Percentiles rank a stretch among this genome's conserved stretches.
These are phyloP conservation scores for Yponomeuta sedellus DNA, from an alignment of 2,888 invertebrate species.

Conservation along the genomic window DNA sequence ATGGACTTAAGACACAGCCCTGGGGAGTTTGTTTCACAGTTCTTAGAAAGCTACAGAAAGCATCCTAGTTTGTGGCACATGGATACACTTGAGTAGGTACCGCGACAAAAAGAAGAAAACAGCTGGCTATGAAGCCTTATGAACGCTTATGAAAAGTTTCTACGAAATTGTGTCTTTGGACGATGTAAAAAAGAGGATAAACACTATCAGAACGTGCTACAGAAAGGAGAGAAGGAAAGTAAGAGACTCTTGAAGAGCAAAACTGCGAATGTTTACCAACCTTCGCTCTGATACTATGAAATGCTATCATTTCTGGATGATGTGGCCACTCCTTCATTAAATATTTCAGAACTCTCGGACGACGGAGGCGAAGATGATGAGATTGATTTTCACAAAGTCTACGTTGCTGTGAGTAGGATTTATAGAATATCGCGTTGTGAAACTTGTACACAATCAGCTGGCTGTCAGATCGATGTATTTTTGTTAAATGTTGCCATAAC, in stretches of 20 bases:
- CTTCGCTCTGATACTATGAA: not conserved
- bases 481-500: not conserved
- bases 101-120: not conserved
- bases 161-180: not conserved
- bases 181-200: not conserved
- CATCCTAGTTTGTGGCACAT: not conserved
- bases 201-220: not conserved
- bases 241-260: not conserved
- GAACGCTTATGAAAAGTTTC: not conserved
- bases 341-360: not conserved
- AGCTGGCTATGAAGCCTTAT: not conserved
- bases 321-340: not conserved
- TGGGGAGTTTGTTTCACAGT: not conserved
- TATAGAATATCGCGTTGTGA: not conserved
- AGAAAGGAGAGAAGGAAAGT: not conserved
- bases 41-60: not conserved
- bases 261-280: not conserved
- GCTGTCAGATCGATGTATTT: not conserved
- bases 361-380: not conserved
- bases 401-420: not conserved
- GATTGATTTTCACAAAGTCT: not conserved
- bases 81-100: not conserved
- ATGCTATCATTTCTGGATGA: not conserved
- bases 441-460: not conserved
- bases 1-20: not conserved